Conservation (phyloP, 2,113 vertebrate species). For the Grus americana region DNA sequence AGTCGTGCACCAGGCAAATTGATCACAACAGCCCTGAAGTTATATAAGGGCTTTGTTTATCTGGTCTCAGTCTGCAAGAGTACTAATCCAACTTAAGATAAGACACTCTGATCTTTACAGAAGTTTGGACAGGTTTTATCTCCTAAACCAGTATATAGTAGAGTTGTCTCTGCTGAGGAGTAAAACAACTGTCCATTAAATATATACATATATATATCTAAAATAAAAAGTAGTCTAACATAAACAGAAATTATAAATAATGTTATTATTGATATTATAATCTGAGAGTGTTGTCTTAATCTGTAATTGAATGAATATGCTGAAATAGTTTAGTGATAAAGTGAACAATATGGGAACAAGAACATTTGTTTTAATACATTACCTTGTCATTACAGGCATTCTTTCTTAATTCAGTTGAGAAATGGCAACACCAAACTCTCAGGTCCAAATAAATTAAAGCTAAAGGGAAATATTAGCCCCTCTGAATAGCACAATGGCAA, state of each 20-base stretch:
- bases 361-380: background rate
- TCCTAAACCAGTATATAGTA: background rate
- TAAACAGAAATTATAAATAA: background rate
- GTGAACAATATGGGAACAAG: background rate
- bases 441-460: background rate
- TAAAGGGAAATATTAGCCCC: background rate
- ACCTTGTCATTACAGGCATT: background rate
- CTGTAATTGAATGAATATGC: background rate
- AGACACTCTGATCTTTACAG: constrained; percentile 20
- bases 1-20: constrained; percentile 69
- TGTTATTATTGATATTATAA: background rate
- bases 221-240: background rate
- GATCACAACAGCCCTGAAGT: constrained; percentile 67
- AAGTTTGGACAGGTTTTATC: constrained; percentile 12
- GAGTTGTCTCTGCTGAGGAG: background rate
- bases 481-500: background rate
- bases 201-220: background rate
- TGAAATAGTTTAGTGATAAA: background rate
- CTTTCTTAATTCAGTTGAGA: constrained; percentile 2
- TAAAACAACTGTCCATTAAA: background rate
- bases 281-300: background rate
- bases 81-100: constrained; percentile 12
- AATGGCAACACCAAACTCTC: background rate
- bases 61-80: constrained; percentile 41
- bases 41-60: constrained; percentile 56